Evolutionary conservation across 2,888 invertebrate species (phyloP), one percentile per base, ranked within the genome.

Genomic region (Schizaphis graminum): DNA sequence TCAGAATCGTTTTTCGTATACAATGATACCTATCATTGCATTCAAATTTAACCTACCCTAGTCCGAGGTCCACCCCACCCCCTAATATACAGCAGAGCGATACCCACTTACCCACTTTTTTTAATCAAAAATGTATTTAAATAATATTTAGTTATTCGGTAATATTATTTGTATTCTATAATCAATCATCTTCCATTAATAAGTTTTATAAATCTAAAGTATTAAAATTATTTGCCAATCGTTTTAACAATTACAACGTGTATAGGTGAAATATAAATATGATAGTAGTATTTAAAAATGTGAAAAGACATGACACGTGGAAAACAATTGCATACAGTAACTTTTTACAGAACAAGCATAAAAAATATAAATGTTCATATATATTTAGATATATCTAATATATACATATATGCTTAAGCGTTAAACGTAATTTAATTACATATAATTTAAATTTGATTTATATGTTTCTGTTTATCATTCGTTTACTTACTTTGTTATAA

Each of bases 381-480:
- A 35, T 67, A 35, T 67, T 67, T 35, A 67, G 16, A 16, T 67
- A n/a, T 67, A n/a, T 41, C 41, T 35, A 35, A 77, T 61, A 28
- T 77, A n/a, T n/a, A 28, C 35, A n/a, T n/a, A 16, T 77, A 77
- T 35, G 35, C n/a, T 16, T 35, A 35, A 21, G 35, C 35, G 11
- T 21, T 35, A 35, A 21, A 35, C 35, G 21, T 35, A 0, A 77
- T 77, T 21, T 21, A 21, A 35, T n/a, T 21, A 7, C 67, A 7
- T 77, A 77, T 77, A 77, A 77, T 77, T 77, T 77, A 77, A 35
- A 77, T 77, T 77, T 77, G 77, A 77, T 77, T 77, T 77, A 77
- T 77, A 41, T 21, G 77, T 77, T 77, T 77, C 7, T 77, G 21
- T 21, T 77, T 77, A 77, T 77, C 35, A 77, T 77, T 35, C 21